phyloP scores from a whole-genome alignment of 1,140 invertebrate species.

The Bradynema listronoti region DNA sequence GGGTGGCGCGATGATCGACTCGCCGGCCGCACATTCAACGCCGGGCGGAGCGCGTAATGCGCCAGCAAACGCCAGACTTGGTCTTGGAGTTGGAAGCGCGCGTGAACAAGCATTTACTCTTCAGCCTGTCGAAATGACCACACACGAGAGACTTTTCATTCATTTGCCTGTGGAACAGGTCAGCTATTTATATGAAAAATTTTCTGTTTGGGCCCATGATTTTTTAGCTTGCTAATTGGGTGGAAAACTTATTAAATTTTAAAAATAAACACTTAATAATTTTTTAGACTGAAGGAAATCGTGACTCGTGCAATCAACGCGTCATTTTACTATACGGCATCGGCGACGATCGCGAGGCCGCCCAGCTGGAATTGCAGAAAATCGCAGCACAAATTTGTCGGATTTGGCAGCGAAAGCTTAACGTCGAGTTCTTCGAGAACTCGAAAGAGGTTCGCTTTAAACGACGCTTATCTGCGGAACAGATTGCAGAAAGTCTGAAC shows the following conservation, averaged over 20 bases:
- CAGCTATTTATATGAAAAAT: background rate
- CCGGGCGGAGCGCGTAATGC: background rate
- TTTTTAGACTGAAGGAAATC: slow-evolving; percentile 8
- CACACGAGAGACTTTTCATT: slow-evolving; percentile 38
- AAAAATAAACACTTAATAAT: background rate
- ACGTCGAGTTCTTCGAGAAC: slow-evolving; percentile 34
- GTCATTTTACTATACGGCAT: slow-evolving; percentile 41
- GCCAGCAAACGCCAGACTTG: background rate
- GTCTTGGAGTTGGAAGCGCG: slow-evolving; percentile 14
- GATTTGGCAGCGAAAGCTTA: slow-evolving; percentile 40
- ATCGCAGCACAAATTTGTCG: slow-evolving; percentile 39
- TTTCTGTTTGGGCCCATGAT: no score
- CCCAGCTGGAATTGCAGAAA: slow-evolving; percentile 20
- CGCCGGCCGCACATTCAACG: background rate
- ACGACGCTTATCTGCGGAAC: slow-evolving; percentile 16
- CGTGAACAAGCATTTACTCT: slow-evolving; percentile 32
- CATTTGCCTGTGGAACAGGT: slow-evolving; percentile 38
- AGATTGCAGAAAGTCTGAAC: slow-evolving; percentile 24
- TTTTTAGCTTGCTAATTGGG: no score
- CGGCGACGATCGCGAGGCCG: slow-evolving; percentile 30
- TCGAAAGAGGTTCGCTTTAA: slow-evolving; percentile 36
- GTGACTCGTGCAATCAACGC: slow-evolving; percentile 30
- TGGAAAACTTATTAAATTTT: no score
- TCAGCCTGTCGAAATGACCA: slow-evolving; percentile 15
- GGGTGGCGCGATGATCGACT: background rate